Base-by-base conservation (phyloP, 2,113 vertebrate genomes). In the Podilymbus podiceps region DNA sequence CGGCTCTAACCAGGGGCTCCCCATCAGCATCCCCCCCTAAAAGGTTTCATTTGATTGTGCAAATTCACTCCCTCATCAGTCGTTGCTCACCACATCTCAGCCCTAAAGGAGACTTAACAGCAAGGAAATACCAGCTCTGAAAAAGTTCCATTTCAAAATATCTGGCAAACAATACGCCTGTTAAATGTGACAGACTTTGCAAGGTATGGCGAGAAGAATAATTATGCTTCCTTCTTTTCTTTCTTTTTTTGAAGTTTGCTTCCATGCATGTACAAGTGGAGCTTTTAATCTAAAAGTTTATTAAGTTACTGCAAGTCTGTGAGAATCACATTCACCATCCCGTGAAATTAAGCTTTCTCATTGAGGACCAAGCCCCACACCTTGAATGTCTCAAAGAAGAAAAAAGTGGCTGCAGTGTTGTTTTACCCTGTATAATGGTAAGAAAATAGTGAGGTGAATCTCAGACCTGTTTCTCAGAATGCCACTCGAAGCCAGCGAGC, bases 31-130 rank as follows among this genome's bases (percentile, higher is more conserved):
- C 27, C 40, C 31, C 62, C 40, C 58, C 4, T 20, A 73, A 85
- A 91, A 92, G 72, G 77, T 89, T 92, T 90, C 20, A 63, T 81
- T 31, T 81, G 92, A 96, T 95, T 95, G 96, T 96, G 88, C 92
- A 93, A 91, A 96, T 89, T 93, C 66, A 84, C 56, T 77, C 83
- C 59, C 56, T 81, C 3, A 6, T 75, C 58, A 50, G 85, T 50
- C 1, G 6, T 35, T 71, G 67, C 50, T 92, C 81, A 55, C 20
- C 42, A 10, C 5, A 3, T 60, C 82, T 60, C 73, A 85, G 92
- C 49, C 76, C 80, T 79, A 64, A 67, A 71, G 42, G 67, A 85
- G 80, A 90, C 46, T 72, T 73, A 62, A 78, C 73, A 93, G 73
- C 76, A 93, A 81, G 79, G 55, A 88, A 88, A 93, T 15, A 87